Evolutionary conservation across 2,113 vertebrate genomes (phyloP).

Genomic region (Haemorhous mexicanus): DNA sequence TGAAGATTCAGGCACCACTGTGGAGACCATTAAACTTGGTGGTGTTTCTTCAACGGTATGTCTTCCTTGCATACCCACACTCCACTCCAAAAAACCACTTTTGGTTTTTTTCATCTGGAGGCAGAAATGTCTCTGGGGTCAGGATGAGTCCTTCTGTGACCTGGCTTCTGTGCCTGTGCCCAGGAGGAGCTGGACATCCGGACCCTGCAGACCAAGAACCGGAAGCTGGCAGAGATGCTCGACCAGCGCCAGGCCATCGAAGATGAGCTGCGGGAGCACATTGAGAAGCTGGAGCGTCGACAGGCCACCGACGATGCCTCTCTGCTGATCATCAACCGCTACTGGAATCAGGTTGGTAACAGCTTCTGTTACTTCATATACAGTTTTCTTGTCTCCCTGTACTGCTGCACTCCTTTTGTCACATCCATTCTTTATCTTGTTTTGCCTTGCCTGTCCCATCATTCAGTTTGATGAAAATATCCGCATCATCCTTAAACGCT

Average conservation of each 20-base stretch:
- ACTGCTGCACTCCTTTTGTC: not conserved
- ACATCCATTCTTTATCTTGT: not conserved
- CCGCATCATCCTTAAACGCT: conserved; percentile 83
- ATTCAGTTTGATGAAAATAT: conserved; percentile 92
- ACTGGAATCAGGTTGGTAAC: conserved; percentile 91
- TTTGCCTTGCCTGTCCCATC: not conserved
- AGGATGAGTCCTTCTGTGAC: not conserved
- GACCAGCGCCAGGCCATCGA: conserved; percentile 94
- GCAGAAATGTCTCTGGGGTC: not conserved
- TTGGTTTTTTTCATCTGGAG: not conserved
- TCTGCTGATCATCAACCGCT: conserved; percentile 91
- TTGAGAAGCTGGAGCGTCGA: conserved; percentile 90
- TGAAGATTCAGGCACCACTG: conserved; percentile 89
- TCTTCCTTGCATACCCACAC: accelerated
- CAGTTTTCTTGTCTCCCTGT: not conserved
- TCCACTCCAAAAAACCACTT: not conserved
- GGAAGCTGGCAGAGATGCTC: conserved; percentile 90
- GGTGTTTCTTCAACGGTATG: conserved; percentile 89
- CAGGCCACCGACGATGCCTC: conserved; percentile 97
- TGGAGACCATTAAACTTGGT: conserved; percentile 96
- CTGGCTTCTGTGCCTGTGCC: not conserved
- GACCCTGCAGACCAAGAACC: conserved; percentile 92
- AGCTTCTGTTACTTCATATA: not conserved
- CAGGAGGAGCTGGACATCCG: conserved; percentile 96
- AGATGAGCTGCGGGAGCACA: conserved; percentile 91